Base-by-base conservation (phyloP, 2,113 vertebrate genomes). In the Labeo catla region DNA sequence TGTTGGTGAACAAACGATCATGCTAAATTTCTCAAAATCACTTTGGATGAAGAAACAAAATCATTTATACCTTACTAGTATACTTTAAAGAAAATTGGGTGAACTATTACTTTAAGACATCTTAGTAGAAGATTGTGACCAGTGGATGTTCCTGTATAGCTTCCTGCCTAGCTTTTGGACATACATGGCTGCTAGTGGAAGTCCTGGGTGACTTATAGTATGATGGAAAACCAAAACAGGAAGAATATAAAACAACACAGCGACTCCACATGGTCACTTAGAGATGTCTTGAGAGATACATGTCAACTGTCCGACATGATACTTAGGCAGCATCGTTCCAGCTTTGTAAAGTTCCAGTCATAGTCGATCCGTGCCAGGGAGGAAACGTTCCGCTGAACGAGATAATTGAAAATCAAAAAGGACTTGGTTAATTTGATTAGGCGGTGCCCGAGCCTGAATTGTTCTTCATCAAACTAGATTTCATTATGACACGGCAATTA, bases 391-490 rank as follows among this genome's bases (percentile, higher is more conserved):
- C 89, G 15, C 90, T 91, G 93, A 93, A 88, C 84, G 86, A 88
- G 95, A 96, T 97, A 96, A 97, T 97, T 97, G 96, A 97, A 97
- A 97, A 97, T 97, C 96, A 97, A 97, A 97, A 95, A 96, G 93
- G 96, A 96, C 95, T 96, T 96, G 95, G 95, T 96, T 97, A 96
- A 97, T 97, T 97, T 96, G 95, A 97, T 97, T 96, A 97, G 95
- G 93, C 95, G 93, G 95, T 94, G 94, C 92, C 84, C 70, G 91
- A 89, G 93, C 89, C 95, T 95, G 94, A 86, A 96, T 97, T 95
- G 95, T 96, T 96, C 95, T 95, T 95, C 94, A 96, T 97, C 96
- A 96, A 94, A 97, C 95, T 95, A 96, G 95, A 95, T 96, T 97
- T 96, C 93, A 96, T 97, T 96, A 95, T 96, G 96, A 96, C 95